phyloP scores from a whole-genome alignment of 2,797 vertebrate species.

The Urophycis tenuis region DNA sequence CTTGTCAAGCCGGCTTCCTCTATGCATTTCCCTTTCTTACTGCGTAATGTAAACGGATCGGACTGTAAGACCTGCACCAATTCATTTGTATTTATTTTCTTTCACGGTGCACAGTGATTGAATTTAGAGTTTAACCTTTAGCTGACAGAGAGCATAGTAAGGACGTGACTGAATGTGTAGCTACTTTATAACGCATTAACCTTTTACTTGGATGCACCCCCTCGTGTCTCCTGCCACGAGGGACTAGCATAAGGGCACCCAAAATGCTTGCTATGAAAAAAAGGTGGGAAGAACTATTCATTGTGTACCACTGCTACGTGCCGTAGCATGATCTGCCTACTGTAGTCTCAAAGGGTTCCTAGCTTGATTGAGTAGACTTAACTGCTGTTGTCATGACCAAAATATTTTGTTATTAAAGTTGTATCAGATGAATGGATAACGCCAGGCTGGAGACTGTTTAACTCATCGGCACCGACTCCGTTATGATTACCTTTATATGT shows the following conservation, averaged over 20 bases:
- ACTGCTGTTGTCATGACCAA: background rate
- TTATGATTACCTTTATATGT: background rate
- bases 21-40: background rate
- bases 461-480: too few species aligned
- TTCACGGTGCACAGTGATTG: background rate
- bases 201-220: too few species aligned
- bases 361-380: slow-evolving; percentile 29
- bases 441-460: background rate
- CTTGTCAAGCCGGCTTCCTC: background rate
- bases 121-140: background rate
- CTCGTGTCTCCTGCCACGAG: background rate
- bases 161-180: background rate
- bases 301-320: slow-evolving; percentile 14
- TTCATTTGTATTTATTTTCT: background rate
- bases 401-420: slow-evolving; percentile 48
- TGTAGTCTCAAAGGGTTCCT: slow-evolving; percentile 21
- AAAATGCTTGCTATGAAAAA: background rate
- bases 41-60: too few species aligned
- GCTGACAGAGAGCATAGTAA: background rate
- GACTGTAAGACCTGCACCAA: background rate
- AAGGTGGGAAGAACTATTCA: slow-evolving; percentile 30
- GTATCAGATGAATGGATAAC: slow-evolving; percentile 6
- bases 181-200: background rate
- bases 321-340: slow-evolving; percentile 27
- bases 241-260: background rate